Conservation (phyloP, 1,140 invertebrate genomes). For the Penaeus indicus region DNA sequence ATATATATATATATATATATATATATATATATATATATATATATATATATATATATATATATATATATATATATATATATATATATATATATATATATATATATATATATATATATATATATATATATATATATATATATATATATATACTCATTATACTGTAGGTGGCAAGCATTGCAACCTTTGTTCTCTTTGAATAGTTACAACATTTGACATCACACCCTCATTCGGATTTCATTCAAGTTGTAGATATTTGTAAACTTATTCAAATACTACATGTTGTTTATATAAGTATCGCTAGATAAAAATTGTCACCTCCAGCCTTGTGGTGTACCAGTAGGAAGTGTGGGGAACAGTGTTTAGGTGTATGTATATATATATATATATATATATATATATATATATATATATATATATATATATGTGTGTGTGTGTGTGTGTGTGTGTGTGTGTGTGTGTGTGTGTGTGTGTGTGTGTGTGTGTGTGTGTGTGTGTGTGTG, state of each 20-base stretch:
- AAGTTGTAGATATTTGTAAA: neutral
- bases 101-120: neutral
- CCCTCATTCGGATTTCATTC: no score
- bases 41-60: neutral
- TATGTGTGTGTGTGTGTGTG: conserved; percentile 5
- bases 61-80: neutral
- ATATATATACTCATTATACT: neutral
- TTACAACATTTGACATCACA: no score
- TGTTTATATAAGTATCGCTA: neutral
- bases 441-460: conserved; percentile 4
- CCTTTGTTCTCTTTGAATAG: no score
- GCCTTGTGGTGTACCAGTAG: no score
- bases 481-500: no score
- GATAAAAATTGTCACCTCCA: no score
- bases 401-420: neutral
- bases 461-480: conserved; percentile 5
- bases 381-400: neutral
- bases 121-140: conserved; percentile 20
- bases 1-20: conserved; percentile 8
- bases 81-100: neutral
- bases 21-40: neutral
- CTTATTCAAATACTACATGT: conserved; percentile 1
- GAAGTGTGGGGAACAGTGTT: no score
- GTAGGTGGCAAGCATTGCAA: neutral
- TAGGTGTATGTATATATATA: no score